Evolutionary conservation across 2,797 vertebrate genomes (phyloP).

Genomic region (Heliangelus exortis): DNA sequence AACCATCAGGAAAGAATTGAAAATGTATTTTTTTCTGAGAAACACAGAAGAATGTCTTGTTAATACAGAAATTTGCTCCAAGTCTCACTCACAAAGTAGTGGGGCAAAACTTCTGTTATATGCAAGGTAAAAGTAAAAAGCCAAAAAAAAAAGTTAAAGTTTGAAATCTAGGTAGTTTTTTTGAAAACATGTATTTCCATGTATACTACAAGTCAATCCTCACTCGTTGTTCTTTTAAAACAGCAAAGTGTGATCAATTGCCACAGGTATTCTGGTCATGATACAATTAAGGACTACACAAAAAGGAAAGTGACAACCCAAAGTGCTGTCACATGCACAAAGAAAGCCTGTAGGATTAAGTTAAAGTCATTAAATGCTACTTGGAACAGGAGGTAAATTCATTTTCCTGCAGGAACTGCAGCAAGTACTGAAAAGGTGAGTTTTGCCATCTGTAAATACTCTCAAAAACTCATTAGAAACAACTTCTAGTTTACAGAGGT

Average conservation of each 20-base stretch:
- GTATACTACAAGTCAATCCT: neutral
- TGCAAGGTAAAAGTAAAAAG: neutral
- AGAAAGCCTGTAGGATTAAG: neutral
- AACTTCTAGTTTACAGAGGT: neutral
- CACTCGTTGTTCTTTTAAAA: neutral
- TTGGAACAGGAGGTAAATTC: neutral
- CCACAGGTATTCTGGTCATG: neutral
- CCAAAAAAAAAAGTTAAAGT: too few relatives aligned
- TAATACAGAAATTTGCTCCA: accelerated
- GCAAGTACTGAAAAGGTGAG: neutral
- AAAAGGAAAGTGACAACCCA: neutral
- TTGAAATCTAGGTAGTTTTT: neutral
- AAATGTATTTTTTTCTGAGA: neutral
- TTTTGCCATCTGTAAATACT: neutral
- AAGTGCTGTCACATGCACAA: neutral
- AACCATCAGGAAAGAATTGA: neutral
- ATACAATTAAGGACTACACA: neutral
- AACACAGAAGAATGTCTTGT: neutral
- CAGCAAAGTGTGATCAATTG: neutral
- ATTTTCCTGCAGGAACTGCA: neutral
- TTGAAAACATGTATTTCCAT: neutral
- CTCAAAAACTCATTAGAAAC: neutral
- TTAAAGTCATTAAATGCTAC: neutral
- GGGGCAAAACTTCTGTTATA: neutral
- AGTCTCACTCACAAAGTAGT: neutral